These are phyloP conservation scores for Xenus cinereus DNA, from an alignment of 2,113 vertebrate genomes.

Conservation along the genomic window DNA sequence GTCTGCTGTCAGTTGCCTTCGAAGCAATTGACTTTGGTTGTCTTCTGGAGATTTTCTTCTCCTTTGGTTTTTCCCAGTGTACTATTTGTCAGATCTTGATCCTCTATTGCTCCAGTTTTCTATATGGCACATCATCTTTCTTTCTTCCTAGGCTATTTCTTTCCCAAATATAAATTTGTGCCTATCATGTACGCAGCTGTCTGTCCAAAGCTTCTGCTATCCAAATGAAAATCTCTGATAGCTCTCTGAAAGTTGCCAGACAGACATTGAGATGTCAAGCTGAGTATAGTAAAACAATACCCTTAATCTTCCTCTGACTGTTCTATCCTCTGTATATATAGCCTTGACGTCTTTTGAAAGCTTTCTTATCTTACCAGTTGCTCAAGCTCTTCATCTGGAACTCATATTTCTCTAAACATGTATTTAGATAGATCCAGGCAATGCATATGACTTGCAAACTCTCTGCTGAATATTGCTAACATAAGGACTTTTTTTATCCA, in stretches of 20 bases:
- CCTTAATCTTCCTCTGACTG: not conserved
- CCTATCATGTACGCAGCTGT: not conserved
- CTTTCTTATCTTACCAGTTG: conserved; percentile 27
- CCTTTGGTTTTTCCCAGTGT: not conserved
- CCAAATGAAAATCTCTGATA: not conserved
- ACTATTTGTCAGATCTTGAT: not conserved
- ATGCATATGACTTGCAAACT: not conserved
- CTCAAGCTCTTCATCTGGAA: conserved; percentile 23
- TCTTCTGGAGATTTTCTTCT: not conserved
- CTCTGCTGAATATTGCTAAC: not conserved
- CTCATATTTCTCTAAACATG: not conserved
- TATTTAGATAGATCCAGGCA: not conserved
- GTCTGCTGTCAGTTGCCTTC: not conserved
- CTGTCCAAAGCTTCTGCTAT: conserved; percentile 7
- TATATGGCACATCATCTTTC: not conserved
- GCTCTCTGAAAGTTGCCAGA: not conserved
- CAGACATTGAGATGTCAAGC: conserved; percentile 14
- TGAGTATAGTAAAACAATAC: conserved; percentile 4
- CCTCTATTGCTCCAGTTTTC: not conserved
- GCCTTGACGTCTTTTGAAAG: not conserved
- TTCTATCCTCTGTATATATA: not conserved
- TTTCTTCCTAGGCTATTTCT: not conserved
- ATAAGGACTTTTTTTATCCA: not conserved
- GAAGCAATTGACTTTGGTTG: not conserved
- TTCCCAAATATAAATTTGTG: not conserved